Conservation (phyloP, 2,888 invertebrate species). For the Cyrtodaria siliqua region DNA sequence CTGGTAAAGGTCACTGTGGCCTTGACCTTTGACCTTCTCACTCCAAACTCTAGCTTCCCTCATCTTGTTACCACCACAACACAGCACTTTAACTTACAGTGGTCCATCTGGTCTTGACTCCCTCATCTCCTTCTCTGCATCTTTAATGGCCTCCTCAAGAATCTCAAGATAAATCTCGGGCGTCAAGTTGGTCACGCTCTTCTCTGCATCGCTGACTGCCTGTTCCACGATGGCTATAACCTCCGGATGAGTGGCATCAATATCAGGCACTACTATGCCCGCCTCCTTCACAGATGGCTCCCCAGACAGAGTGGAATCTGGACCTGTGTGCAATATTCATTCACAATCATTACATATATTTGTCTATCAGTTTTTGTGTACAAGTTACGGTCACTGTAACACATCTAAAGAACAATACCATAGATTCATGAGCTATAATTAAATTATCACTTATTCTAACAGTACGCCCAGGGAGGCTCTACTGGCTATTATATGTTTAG, state of each 20-base stretch:
- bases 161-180: slow-evolving; percentile 83
- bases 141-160: slow-evolving; percentile 81
- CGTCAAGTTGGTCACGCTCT: slow-evolving; percentile 72
- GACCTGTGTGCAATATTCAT: slow-evolving; percentile 23
- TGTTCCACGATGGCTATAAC: slow-evolving; percentile 82
- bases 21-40: too few relatives aligned
- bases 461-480: too few relatives aligned
- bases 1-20: too few relatives aligned
- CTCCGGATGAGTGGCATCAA: slow-evolving; percentile 84
- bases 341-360: too few relatives aligned
- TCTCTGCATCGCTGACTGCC: slow-evolving; percentile 81
- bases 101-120: slow-evolving; percentile 80
- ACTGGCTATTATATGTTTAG: too few relatives aligned
- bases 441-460: too few relatives aligned
- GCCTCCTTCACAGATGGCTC: slow-evolving; percentile 42
- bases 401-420: too few relatives aligned
- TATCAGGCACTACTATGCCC: slow-evolving; percentile 64
- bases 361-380: too few relatives aligned
- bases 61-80: too few relatives aligned
- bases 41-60: too few relatives aligned
- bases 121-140: slow-evolving; percentile 80
- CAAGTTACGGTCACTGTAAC: too few relatives aligned
- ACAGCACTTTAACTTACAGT: slow-evolving; percentile 79
- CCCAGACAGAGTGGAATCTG: slow-evolving; percentile 31
- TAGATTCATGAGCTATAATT: too few relatives aligned